A percentile compares a stretch with the other conserved stretches of the same genome.
These are phyloP conservation scores for Capromys pilorides DNA, from an alignment of 2,797 vertebrate genomes.

Conservation along the genomic window DNA sequence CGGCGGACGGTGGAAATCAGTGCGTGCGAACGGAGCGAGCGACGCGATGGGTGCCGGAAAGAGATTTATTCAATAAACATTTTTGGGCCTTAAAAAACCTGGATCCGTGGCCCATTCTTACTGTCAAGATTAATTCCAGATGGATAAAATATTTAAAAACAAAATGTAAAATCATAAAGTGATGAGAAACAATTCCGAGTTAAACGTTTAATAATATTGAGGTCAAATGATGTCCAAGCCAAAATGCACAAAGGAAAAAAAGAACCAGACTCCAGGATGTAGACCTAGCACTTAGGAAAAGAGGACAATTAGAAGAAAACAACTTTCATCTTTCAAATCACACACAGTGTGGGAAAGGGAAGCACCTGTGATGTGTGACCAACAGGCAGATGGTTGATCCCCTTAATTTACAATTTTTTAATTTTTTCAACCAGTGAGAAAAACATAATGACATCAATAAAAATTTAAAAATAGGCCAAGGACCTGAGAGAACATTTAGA, in stretches of 20 bases:
- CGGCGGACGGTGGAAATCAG: neutral
- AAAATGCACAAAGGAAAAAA: slow-evolving; percentile 47
- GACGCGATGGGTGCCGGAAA: neutral
- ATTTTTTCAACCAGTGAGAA: neutral
- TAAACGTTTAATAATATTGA: slow-evolving; percentile 52
- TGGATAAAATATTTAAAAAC: slow-evolving; percentile 64
- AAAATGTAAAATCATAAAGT: slow-evolving; percentile 65
- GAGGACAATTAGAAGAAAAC: neutral
- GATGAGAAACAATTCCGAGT: slow-evolving; percentile 45
- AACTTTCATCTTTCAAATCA: neutral
- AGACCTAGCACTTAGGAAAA: neutral
- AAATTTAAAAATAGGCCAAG: neutral
- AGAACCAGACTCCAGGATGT: neutral
- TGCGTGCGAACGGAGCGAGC: neutral
- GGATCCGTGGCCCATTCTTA: slow-evolving; percentile 12
- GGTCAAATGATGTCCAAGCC: slow-evolving; percentile 40
- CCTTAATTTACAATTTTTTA: neutral
- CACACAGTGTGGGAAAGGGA: neutral
- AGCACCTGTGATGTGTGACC: neutral
- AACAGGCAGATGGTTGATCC: neutral
- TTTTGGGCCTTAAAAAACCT: slow-evolving; percentile 1
- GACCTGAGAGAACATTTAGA: neutral
- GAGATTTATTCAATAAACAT: neutral
- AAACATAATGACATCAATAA: neutral
- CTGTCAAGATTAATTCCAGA: slow-evolving; percentile 67